These are phyloP conservation scores for Agrotis clavis DNA, from an alignment of 2,888 invertebrate genomes.

Conservation along the genomic window DNA sequence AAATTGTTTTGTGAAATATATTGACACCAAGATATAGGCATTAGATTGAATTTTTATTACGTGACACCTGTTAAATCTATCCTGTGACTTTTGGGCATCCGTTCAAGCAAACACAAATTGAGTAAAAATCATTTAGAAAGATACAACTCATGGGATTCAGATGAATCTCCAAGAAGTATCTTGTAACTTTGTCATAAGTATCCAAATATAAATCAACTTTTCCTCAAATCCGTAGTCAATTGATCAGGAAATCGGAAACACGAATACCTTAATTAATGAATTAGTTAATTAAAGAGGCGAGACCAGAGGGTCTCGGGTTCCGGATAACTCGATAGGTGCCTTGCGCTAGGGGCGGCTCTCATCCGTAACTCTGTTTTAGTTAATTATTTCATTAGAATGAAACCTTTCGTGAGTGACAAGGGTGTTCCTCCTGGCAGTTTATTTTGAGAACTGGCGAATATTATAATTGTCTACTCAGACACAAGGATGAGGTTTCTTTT, in stretches of 20 bases:
- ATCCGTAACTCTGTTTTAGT: slow-evolving; percentile 33
- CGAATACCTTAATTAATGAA: slow-evolving; percentile 43
- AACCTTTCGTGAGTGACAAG: slow-evolving; percentile 10
- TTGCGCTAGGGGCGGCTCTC: slow-evolving; percentile 18
- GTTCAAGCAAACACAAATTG: neutral
- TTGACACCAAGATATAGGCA: too few species aligned
- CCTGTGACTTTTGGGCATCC: neutral
- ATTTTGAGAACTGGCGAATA: neutral
- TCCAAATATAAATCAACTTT: slow-evolving; percentile 1
- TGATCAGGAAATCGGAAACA: slow-evolving; percentile 24
- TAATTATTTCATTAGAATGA: slow-evolving; percentile 45
- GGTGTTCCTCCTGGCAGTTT: neutral
- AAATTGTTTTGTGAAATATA: too few species aligned
- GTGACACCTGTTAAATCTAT: too few species aligned
- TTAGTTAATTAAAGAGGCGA: slow-evolving; percentile 42
- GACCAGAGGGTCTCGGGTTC: slow-evolving; percentile 8
- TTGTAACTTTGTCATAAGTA: neutral
- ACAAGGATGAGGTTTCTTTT: too few species aligned
- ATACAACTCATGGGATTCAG: neutral
- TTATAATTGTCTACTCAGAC: too few species aligned
- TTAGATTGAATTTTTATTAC: too few species aligned
- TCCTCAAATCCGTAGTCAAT: slow-evolving; percentile 23
- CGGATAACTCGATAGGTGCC: slow-evolving; percentile 28
- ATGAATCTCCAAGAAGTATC: slow-evolving; percentile 1
- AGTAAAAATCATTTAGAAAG: neutral